Evolutionary conservation across 1,140 invertebrate species (phyloP).

Genomic region (Heliconius eleuchia): DNA sequence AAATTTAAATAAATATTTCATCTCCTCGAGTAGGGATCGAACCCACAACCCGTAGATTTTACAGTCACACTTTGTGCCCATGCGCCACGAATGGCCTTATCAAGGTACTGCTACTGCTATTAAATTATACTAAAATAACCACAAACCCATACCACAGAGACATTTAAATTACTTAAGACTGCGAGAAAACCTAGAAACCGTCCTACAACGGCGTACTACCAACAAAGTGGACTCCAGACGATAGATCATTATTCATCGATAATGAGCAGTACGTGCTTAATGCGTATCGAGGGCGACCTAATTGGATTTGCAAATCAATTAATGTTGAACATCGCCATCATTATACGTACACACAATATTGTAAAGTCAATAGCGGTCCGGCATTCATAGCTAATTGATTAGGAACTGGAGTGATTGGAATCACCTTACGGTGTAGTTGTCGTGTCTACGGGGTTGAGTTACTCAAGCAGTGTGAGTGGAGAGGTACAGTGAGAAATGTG

Average conservation of each 20-base stretch:
- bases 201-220: constrained; percentile 6
- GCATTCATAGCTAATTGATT: constrained; percentile 61
- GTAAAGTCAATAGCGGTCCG: constrained; percentile 59
- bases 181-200: not conserved
- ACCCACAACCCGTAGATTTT: too few relatives aligned
- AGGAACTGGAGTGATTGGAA: constrained; percentile 47
- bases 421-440: constrained; percentile 19
- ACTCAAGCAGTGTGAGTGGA: not conserved
- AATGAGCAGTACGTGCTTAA: constrained; percentile 74
- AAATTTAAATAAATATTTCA: too few relatives aligned
- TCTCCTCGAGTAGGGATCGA: too few relatives aligned
- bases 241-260: constrained; percentile 69
- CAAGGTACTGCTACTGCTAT: too few relatives aligned
- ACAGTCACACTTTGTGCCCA: too few relatives aligned
- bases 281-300: constrained; percentile 62
- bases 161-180: not conserved
- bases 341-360: constrained; percentile 65
- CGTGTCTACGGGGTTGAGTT: not conserved
- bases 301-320: constrained; percentile 78
- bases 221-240: constrained; percentile 44
- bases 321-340: constrained; percentile 66
- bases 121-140: not conserved
- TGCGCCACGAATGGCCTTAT: too few relatives aligned
- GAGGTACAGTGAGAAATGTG: not conserved
- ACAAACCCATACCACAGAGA: not conserved